Conservation (phyloP, 2,888 invertebrate species). For the Chrysolina americana region DNA sequence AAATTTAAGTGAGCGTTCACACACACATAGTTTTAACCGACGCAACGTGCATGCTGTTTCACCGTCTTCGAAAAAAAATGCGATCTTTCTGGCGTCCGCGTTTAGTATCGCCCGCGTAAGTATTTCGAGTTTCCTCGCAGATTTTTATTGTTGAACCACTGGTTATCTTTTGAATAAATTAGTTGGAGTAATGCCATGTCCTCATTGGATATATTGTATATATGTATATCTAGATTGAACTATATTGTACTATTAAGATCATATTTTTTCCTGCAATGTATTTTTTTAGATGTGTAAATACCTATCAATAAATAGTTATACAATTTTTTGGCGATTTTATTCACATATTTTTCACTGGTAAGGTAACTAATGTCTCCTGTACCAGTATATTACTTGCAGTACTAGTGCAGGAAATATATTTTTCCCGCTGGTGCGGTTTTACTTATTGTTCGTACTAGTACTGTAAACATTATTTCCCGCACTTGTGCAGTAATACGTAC, state of each 20-base stretch:
- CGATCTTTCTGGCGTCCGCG: conserved; percentile 1
- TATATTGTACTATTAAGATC: conserved; percentile 66
- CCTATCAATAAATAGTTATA: conserved; percentile 61
- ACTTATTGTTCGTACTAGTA: no score
- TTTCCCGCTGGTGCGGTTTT: no score
- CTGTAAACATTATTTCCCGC: no score
- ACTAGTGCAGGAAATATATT: no score
- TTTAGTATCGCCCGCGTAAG: background rate
- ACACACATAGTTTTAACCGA: conserved; percentile 42
- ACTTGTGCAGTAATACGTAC: no score
- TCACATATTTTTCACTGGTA: background rate
- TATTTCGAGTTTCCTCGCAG: conserved; percentile 27
- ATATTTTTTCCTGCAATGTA: conserved; percentile 70
- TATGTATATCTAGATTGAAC: conserved; percentile 70
- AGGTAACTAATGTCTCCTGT: background rate
- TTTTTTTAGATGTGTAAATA: conserved; percentile 70
- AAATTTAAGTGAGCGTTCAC: conserved; percentile 49
- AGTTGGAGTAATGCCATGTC: conserved; percentile 60
- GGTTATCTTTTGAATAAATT: conserved; percentile 41
- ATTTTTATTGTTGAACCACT: conserved; percentile 18
- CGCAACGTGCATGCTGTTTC: conserved; percentile 43
- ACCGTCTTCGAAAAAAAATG: conserved; percentile 27
- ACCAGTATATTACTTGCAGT: no score
- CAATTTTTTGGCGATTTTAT: conserved; percentile 2
- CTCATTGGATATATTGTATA: conserved; percentile 64